A percentile compares a stretch with the other conserved stretches of the same genome.
Evolutionary conservation across 2,797 vertebrate species (phyloP).

Genomic region (Gymnothorax javanicus): DNA sequence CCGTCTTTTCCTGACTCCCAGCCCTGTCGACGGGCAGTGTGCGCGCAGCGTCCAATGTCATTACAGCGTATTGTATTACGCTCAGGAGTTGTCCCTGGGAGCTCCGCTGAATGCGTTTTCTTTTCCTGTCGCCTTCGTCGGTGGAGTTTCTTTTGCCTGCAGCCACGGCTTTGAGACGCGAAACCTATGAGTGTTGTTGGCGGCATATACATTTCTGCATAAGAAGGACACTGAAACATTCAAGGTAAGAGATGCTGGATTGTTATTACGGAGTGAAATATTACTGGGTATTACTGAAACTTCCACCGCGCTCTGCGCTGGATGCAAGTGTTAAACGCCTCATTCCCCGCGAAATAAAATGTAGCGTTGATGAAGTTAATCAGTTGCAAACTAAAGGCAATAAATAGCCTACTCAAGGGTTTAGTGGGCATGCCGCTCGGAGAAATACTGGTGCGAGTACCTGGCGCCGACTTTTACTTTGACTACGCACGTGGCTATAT

Average conservation of each 20-base stretch:
- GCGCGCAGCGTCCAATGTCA: constrained; percentile 29
- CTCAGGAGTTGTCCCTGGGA: constrained; percentile 30
- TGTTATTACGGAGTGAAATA: neutral
- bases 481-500: neutral
- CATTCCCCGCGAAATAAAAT: neutral
- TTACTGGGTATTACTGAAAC: neutral
- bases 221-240: constrained; percentile 23
- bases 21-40: neutral
- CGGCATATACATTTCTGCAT: constrained; percentile 31
- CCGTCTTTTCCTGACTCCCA: constrained; percentile 14
- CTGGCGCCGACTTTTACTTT: neutral
- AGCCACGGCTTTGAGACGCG: constrained; percentile 22
- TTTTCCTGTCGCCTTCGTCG: neutral
- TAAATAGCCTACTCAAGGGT: neutral
- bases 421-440: neutral
- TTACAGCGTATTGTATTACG: constrained; percentile 32
- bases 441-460: neutral
- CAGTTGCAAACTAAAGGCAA: neutral
- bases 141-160: constrained; percentile 32
- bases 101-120: constrained; percentile 6
- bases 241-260: constrained; percentile 22
- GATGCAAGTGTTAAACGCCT: neutral
- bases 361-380: neutral
- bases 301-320: neutral
- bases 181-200: constrained; percentile 25